A percentile compares a stretch with the other conserved stretches of the same genome.
phyloP scores from a whole-genome alignment of 2,888 invertebrate species.

The Endomychus coccineus region DNA sequence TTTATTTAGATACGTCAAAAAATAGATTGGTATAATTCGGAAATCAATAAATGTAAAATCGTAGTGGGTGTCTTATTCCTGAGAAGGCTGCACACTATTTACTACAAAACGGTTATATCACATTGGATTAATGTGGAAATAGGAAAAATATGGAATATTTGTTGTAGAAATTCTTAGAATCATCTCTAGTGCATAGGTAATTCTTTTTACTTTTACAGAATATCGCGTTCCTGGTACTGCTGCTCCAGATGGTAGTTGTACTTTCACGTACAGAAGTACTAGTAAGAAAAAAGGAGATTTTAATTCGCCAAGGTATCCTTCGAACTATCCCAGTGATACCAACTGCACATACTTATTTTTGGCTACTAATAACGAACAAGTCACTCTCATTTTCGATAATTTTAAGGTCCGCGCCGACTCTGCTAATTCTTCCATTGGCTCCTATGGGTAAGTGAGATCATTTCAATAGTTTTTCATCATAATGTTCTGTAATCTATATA shows the following conservation, averaged over 20 bases:
- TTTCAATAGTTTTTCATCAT: too few relatives aligned
- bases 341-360: constrained; percentile 90
- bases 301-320: constrained; percentile 93
- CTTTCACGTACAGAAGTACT: constrained; percentile 83
- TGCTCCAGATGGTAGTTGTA: constrained; percentile 84
- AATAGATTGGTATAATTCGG: too few relatives aligned
- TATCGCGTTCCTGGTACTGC: constrained; percentile 92
- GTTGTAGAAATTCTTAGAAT: neutral
- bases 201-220: constrained; percentile 49
- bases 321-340: constrained; percentile 91
- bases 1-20: too few relatives aligned
- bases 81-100: too few relatives aligned
- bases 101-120: too few relatives aligned
- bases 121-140: too few relatives aligned
- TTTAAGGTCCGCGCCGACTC: constrained; percentile 82
- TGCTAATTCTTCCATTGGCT: constrained; percentile 67
- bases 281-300: constrained; percentile 85
- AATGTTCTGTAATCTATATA: too few relatives aligned
- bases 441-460: constrained; percentile 56
- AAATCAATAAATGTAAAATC: too few relatives aligned
- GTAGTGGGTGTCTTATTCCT: too few relatives aligned
- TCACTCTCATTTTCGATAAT: constrained; percentile 83
- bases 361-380: constrained; percentile 81
- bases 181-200: neutral
- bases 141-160: neutral